Base-by-base conservation (phyloP, 2,797 vertebrate species). In the Gallinago solitaria region DNA sequence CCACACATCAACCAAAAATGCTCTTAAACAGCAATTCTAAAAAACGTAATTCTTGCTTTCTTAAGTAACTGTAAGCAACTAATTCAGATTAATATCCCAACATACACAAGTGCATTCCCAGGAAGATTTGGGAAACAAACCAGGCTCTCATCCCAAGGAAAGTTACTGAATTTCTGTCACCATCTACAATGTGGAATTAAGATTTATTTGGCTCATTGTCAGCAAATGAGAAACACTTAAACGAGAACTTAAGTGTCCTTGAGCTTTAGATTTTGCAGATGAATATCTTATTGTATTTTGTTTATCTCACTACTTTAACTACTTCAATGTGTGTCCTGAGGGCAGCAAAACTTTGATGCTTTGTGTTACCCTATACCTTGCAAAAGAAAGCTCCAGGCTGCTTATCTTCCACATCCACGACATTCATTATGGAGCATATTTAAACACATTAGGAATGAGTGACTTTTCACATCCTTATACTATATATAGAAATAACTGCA, bases 391-490 rank as follows among this genome's bases (percentile, higher is more conserved):
- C 95, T 95, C 87, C 56, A 48, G 95, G 96, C 96, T 96, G 94
- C 93, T 95, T 96, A 96, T 96, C 95, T 95, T 93, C 47, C 86
- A 94, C 86, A 95, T 95, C 91, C 94, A 88, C 83, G 89, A 70
- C 91, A 59, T 85, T 96, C 90, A 94, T 94, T 92, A 90, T 30
- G 18, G 33, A 85, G 80, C 70, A 33, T 11, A 96, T 64, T 92
- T 87, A 94, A 95, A 90, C 68, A 74, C 67, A 87, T 89, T 92
- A 84, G 78, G 81, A 95, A 86, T 6, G 74, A 96, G 90, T 82
- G 87, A 79, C 83, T 95, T 78, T 82, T 95, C 93, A 96, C 85
- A 80, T 91, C 90, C 77, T 92, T 75, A 61, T 39, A 39, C 74
- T 87, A 87, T 69, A 90, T 80, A 89, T 4, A 87, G 89, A 91